Evolutionary conservation across 53 echinoderm and acorn worm genomes (phyloP), one percentile per base, ranked within the genome.

Genomic region (Mesocentrotus franciscanus): DNA sequence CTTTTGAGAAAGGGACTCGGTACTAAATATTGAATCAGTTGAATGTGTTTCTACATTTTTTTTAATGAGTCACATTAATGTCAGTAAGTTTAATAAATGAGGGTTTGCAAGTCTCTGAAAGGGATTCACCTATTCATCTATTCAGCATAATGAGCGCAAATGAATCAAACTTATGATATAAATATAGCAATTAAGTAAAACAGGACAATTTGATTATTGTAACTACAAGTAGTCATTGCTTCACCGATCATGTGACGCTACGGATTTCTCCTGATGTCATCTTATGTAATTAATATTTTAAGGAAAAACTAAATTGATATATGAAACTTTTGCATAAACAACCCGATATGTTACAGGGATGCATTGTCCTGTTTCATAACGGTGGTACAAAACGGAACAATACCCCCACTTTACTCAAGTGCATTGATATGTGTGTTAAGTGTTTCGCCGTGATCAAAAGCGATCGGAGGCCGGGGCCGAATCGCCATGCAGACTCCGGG

Each of bases 371-470:
- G 42, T 81, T 36, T 36, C 42, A 81, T 36, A 8, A 42, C 81
- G 18, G 18, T 42, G 18, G 9, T 76, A 30, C 6, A 18, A 18
- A 30, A 30, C 9, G 8, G 39, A 7, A 87, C 58, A 57, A 34
- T 59, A 20, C 84, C 49, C 42, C 1, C 8, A 58, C 87, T 87
- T 39, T n/a, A 87, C 87, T 87, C 58, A 87, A 87, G 87, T 56
- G 8, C 87, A 16, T 87, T 0, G 7, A 16, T 27, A n/a, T 39
- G 27, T 57, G 11, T 11, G 87, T 56, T 49, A 87, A 56, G 87
- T 87, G 58, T 27, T 58, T 12, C 57, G 57, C 58, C 56, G 15
- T 87, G 87, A 87, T 27, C 34, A 81, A 16, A 16, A n/a, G 26
- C 72, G 26, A 27, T 11, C 11, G 27, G 34, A 15, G 35, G 34